Evolutionary conservation across 2,797 vertebrate species (phyloP), one percentile per base, ranked within the genome.

Genomic region (Lophura swinhoii): DNA sequence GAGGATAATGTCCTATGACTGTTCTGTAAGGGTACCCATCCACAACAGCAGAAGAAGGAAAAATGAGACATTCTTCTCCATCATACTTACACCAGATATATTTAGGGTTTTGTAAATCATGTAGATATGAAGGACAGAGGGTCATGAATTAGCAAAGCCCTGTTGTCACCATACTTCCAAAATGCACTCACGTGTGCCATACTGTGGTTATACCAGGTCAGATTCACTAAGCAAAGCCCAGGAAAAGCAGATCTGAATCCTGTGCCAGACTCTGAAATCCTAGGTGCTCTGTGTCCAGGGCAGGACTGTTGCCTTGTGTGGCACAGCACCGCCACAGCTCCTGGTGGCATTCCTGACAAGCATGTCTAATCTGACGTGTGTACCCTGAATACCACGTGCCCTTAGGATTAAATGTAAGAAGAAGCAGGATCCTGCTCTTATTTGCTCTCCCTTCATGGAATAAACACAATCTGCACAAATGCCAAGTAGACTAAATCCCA

Each of bases 341-440:
- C 28, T 4, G 11, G 12, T 23, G 53, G 29, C 44, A 84, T 60
- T n/a, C 23, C 60, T 76, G 23, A 73, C 51, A 82, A 74, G 13
- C 2, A 8, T 44, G 29, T n/a, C 28, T 86, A 75, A 63, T 9
- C 41, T 37, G 35, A 64, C 14, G 23, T 8, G 59, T 11, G 26
- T 55, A 43, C 66, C 69, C 39, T 14, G 26, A 56, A 55, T 67
- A 37, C 43, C 1, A 0, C 0, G 0, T 39, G 80, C 37, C 23
- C 59, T 14, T 48, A 81, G 67, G 31, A 56, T 85, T 89, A 92
- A 92, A 90, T 7, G 2, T 39, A 81, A 70, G 28, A 17, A 1
- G 3, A 24, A 75, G 28, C 11, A 81, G 46, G 18, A 73, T 87
- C 72, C 59, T 88, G 37, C 28, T 88, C 56, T 82, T 67, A 60